A percentile compares a stretch with the other conserved stretches of the same genome.
Conservation (phyloP, 2,113 vertebrate species). For the Heptranchias perlo region DNA sequence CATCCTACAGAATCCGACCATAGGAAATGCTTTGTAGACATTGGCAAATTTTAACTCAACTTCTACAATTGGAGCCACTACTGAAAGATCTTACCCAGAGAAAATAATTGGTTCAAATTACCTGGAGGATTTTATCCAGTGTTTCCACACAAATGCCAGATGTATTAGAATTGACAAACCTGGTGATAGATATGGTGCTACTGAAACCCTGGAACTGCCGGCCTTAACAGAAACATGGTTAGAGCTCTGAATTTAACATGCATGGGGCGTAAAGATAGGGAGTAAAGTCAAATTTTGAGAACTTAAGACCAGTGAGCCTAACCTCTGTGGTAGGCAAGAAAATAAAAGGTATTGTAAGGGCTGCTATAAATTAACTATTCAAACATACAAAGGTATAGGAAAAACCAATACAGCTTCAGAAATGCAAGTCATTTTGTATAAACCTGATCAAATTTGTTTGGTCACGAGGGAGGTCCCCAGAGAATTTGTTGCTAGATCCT, state of each 20-base stretch:
- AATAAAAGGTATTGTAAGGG: too few relatives aligned
- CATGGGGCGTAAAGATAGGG: too few relatives aligned
- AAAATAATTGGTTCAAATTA: not conserved
- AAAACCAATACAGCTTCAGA: too few relatives aligned
- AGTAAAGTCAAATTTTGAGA: too few relatives aligned
- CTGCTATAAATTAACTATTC: too few relatives aligned
- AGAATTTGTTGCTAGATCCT: not conserved
- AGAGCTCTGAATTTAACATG: not conserved
- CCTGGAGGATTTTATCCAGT: not conserved
- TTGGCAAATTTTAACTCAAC: not conserved
- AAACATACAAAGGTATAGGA: too few relatives aligned
- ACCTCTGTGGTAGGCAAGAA: too few relatives aligned
- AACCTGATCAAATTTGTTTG: not conserved
- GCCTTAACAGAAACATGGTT: not conserved
- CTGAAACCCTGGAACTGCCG: not conserved
- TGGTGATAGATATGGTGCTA: not conserved
- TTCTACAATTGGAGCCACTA: not conserved
- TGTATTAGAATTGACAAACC: not conserved
- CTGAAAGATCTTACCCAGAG: not conserved
- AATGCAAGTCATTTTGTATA: not conserved
- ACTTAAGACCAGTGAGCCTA: not conserved
- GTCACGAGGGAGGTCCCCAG: not conserved
- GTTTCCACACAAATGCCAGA: not conserved
- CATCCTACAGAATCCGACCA: not conserved
- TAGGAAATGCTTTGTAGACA: not conserved